Evolutionary conservation across 2,797 vertebrate genomes (phyloP).

Genomic region (Zonotrichia albicollis): DNA sequence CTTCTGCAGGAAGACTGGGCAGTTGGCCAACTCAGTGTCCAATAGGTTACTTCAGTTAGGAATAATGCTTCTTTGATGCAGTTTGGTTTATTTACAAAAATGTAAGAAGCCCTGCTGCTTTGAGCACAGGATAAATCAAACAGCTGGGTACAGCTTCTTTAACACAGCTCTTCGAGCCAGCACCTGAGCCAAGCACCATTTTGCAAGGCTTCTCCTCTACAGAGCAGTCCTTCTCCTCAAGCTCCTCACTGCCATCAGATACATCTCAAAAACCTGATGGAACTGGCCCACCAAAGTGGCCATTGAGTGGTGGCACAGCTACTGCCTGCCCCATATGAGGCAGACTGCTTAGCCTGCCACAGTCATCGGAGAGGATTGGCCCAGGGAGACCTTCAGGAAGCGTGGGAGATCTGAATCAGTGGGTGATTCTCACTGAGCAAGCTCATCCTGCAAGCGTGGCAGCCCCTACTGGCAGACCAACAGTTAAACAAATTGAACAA

Average conservation of each 20-base stretch:
- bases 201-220: not conserved
- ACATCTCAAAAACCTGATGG: not conserved
- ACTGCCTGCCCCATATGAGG: fast-evolving
- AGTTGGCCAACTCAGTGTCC: not conserved
- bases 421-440: not conserved
- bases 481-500: not conserved
- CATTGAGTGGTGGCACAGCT: fast-evolving
- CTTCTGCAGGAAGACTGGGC: not conserved
- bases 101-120: not conserved
- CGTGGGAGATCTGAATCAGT: not conserved
- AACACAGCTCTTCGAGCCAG: not conserved
- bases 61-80: not conserved
- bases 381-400: not conserved
- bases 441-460: not conserved
- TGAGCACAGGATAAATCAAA: not conserved
- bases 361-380: not conserved
- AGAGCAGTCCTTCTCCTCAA: not conserved
- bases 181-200: not conserved
- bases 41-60: not conserved
- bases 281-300: not conserved
- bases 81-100: not conserved
- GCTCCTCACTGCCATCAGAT: not conserved
- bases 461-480: not conserved
- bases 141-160: not conserved
- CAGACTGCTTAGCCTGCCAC: not conserved